A percentile compares a stretch with the other conserved stretches of the same genome.
These are phyloP conservation scores for Cecidostiba fungosa DNA, from an alignment of 2,888 invertebrate genomes.

Conservation along the genomic window DNA sequence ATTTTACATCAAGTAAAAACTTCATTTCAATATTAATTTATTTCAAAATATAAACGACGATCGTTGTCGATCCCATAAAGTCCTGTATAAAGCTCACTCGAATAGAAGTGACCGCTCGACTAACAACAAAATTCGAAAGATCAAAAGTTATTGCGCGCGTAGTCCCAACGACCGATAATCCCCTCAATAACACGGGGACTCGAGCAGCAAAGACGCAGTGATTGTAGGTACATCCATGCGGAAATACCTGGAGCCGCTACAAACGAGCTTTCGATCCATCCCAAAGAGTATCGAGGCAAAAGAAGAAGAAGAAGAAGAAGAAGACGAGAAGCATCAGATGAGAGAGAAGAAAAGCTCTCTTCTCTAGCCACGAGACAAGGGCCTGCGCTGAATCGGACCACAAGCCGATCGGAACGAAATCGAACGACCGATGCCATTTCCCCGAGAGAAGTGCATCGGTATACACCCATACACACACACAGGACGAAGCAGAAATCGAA, in stretches of 20 bases:
- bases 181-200: slow-evolving; percentile 49
- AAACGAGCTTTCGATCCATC: slow-evolving; percentile 44
- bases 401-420: slow-evolving; percentile 47
- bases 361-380: background rate
- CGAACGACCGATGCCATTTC: slow-evolving; percentile 9
- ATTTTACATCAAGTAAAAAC: no score
- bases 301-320: slow-evolving; percentile 40
- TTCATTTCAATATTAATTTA: no score
- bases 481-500: slow-evolving; percentile 8
- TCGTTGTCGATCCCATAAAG: no score
- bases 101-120: background rate
- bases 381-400: slow-evolving; percentile 29
- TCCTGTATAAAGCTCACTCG: no score
- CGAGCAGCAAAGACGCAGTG: slow-evolving; percentile 34
- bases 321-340: background rate
- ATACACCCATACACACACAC: background rate
- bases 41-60: no score
- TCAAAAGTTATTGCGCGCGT: slow-evolving; percentile 22
- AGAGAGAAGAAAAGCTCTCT: slow-evolving; percentile 31
- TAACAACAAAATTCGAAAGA: background rate
- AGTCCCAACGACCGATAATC: slow-evolving; percentile 22
- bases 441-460: background rate
- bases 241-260: slow-evolving; percentile 19
- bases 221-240: slow-evolving; percentile 44
- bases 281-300: slow-evolving; percentile 30